phyloP scores from a whole-genome alignment of 2,113 vertebrate genomes.

The Helogale parvula region DNA sequence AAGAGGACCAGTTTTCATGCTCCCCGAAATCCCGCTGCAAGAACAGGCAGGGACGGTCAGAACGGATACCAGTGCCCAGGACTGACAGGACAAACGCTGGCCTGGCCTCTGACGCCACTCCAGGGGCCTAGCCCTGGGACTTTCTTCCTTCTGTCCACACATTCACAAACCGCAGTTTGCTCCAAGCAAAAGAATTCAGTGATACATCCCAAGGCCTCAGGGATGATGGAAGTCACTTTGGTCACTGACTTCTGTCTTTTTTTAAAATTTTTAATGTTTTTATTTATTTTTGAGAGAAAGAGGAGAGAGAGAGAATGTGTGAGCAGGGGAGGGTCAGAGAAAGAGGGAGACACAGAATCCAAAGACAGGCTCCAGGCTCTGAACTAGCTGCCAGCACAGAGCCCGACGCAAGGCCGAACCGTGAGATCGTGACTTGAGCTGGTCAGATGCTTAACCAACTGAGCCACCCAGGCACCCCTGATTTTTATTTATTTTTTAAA shows the following conservation, averaged over 20 bases:
- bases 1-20: neutral
- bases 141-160: neutral
- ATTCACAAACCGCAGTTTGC: neutral
- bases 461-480: no score
- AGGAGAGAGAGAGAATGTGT: no score
- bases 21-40: neutral
- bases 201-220: neutral
- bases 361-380: no score
- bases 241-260: neutral
- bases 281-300: no score
- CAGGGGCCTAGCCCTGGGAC: neutral
- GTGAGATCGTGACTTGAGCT: no score
- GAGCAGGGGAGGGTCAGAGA: no score
- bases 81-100: neutral
- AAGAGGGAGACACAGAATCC: no score
- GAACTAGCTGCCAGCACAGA: no score
- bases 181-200: neutral
- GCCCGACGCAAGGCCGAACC: no score
- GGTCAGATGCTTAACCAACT: no score
- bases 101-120: neutral
- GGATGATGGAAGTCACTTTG: neutral
- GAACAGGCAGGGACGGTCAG: neutral
- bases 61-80: neutral
- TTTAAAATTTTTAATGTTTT: no score
- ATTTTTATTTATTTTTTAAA: neutral